A percentile compares a stretch with the other conserved stretches of the same genome.
Conservation (phyloP, 1,140 invertebrate species). For the Melipona quadrifasciata region DNA sequence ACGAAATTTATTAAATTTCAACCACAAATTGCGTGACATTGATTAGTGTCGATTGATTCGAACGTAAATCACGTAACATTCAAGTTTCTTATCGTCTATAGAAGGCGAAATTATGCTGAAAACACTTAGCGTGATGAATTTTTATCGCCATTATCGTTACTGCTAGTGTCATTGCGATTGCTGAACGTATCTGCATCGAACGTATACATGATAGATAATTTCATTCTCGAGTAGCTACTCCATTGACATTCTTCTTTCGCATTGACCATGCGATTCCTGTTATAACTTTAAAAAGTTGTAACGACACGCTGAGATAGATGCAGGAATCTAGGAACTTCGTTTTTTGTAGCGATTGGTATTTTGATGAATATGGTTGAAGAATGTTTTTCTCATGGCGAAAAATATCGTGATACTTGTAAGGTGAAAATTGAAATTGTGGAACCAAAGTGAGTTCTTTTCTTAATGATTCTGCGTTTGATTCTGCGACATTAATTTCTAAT, state of each 20-base stretch:
- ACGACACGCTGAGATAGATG: too few species aligned
- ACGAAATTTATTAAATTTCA: too few species aligned
- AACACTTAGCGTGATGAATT: constrained; percentile 31
- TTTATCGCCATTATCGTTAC: constrained; percentile 29
- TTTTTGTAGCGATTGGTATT: background rate
- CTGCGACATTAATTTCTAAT: too few species aligned
- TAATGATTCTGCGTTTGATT: too few species aligned
- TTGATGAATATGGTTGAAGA: background rate
- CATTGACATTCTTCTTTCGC: constrained; percentile 26
- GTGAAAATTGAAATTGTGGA: background rate
- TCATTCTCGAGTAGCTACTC: constrained; percentile 21
- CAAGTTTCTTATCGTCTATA: too few species aligned
- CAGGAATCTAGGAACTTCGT: too few species aligned
- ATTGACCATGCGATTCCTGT: constrained; percentile 19
- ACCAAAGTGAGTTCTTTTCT: background rate
- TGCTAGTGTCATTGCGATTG: constrained; percentile 42
- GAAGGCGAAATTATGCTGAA: background rate
- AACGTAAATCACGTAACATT: background rate
- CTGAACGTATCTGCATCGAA: constrained; percentile 33
- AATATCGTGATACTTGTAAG: too few species aligned
- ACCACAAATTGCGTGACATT: too few species aligned
- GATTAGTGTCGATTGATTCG: too few species aligned
- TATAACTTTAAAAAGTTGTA: constrained; percentile 29
- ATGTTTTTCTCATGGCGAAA: background rate
- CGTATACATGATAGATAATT: constrained; percentile 28